Evolutionary conservation across 1,140 invertebrate species (phyloP).

Genomic region (Drosophila navojoa): DNA sequence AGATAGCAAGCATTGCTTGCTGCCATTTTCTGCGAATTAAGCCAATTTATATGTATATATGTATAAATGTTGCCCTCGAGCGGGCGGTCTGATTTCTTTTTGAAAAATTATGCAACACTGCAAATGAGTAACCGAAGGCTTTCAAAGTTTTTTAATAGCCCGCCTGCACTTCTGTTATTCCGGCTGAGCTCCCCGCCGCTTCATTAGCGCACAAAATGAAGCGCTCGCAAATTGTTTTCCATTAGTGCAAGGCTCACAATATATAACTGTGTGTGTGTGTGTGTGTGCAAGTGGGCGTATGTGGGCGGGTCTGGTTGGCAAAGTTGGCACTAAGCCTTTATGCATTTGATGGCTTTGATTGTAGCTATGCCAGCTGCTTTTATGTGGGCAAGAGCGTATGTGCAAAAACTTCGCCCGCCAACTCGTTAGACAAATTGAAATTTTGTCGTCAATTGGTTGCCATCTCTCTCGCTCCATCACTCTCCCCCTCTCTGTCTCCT

Average conservation of each 20-base stretch:
- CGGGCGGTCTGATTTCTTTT: constrained; percentile 35
- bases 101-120: constrained; percentile 50
- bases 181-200: constrained; percentile 41
- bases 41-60: constrained; percentile 64
- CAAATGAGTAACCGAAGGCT: constrained; percentile 65
- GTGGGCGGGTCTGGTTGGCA: constrained; percentile 16
- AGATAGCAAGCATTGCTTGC: constrained; percentile 30
- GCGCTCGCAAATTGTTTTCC: constrained; percentile 65
- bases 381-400: constrained; percentile 43
- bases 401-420: constrained; percentile 63
- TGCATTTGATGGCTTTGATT: constrained; percentile 80
- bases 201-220: constrained; percentile 70
- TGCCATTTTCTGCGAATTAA: constrained; percentile 80
- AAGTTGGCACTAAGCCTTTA: constrained; percentile 71
- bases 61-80: constrained; percentile 20
- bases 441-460: constrained; percentile 72
- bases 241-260: constrained; percentile 43
- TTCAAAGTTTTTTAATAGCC: constrained; percentile 64
- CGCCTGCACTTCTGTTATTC: constrained; percentile 15
- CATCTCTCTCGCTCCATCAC: background rate
- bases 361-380: constrained; percentile 47
- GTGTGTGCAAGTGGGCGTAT: constrained; percentile 2
- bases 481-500: background rate
- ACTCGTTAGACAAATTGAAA: constrained; percentile 81
- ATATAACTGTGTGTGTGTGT: background rate